Percentiles rank a stretch among this genome's conserved stretches.
These are phyloP conservation scores for Vireo altiloquus DNA, from an alignment of 2,113 vertebrate species.

Conservation along the genomic window DNA sequence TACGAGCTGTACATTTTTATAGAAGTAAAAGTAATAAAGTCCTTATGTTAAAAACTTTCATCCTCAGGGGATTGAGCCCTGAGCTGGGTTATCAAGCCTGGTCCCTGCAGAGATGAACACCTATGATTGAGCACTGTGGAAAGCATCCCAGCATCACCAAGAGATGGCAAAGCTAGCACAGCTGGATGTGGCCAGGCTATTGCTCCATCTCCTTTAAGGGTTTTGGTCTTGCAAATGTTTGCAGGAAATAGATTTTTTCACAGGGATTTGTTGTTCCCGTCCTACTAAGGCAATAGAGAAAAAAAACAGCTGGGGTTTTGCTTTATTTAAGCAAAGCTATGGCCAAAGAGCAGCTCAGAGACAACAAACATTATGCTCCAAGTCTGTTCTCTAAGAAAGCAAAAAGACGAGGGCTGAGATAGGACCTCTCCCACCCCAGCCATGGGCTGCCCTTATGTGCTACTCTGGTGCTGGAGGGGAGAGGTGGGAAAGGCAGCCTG, in stretches of 20 bases:
- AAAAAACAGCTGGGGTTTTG: neutral
- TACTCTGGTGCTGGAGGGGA: neutral
- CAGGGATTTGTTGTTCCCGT: neutral
- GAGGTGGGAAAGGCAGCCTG: neutral
- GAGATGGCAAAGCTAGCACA: neutral
- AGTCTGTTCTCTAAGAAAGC: neutral
- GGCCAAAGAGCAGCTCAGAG: neutral
- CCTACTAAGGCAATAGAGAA: neutral
- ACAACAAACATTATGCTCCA: accelerated
- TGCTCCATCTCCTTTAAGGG: neutral
- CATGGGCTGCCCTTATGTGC: neutral
- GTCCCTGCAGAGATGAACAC: neutral
- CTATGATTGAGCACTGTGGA: accelerated
- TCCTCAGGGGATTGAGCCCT: neutral
- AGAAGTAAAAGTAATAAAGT: neutral
- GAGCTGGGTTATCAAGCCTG: neutral
- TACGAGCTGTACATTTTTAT: neutral
- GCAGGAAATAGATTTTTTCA: neutral
- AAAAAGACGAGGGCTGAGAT: neutral
- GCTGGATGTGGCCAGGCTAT: neutral
- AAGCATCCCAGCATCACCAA: neutral
- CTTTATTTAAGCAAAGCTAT: neutral
- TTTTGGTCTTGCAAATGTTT: neutral
- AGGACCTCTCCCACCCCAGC: neutral
- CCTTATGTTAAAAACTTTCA: neutral